Evolutionary conservation across 2,888 invertebrate species (phyloP), one percentile per base, ranked within the genome.

Genomic region (Callyntrura sp.): DNA sequence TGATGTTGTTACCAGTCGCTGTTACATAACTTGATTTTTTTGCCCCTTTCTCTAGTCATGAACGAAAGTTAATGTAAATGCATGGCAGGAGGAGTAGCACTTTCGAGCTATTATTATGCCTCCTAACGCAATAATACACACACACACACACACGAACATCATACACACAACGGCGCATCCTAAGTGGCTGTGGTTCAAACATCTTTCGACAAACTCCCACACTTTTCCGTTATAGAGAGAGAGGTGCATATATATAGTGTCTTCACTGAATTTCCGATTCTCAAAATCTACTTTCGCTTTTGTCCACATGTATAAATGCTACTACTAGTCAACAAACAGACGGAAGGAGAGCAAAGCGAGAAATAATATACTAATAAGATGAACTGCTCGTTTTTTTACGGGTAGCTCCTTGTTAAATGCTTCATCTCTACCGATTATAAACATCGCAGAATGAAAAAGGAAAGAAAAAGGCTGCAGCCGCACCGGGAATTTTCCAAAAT

Each of bases 191-290:
- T 65, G 78, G 78, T 62, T 76, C 76, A 76, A 85, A 78, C 85
- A 51, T 76, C 85, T 85, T 85, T 85, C 76, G 60, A 62, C 85
- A 48, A 60, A 85, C 85, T 85, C 85, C 85, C 76, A 85, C 85
- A 85, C 85, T 85, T 85, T 76, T 48, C n/a, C 62, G n/a, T n/a
- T n/a, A n/a, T n/a, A n/a, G n/a, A n/a, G n/a, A n/a, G n/a, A n/a
- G n/a, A n/a, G n/a, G n/a, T n/a, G n/a, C n/a, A n/a, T n/a, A n/a
- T n/a, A n/a, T n/a, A n/a, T n/a, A 43, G 43, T 11, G 45, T 9
- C 43, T 9, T 65, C 25, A 48, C 43, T 48, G n/a, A n/a, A n/a
- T 51, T 14, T 25, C 23, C n/a, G 28, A 23, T 68, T 65, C 68
- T n/a, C 57, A 81, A 51, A 78, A 73, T 73, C 45, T 73, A 70